Percentiles rank a stretch among this genome's conserved stretches.
These are phyloP conservation scores for Yasuhikotakia modesta DNA, from an alignment of 2,797 vertebrate genomes.

Conservation along the genomic window DNA sequence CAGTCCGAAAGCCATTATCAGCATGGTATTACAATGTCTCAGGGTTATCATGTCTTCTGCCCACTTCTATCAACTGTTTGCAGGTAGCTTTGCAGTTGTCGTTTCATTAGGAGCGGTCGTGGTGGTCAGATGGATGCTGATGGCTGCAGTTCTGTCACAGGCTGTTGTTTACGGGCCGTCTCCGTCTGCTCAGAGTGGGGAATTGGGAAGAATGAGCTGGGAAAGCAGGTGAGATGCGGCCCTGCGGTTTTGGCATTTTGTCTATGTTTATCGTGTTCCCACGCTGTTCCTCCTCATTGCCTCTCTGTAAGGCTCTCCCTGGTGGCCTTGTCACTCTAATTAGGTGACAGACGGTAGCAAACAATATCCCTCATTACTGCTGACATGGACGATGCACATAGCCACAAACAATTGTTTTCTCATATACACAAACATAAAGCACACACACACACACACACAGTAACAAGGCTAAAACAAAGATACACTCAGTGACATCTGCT, in stretches of 20 bases:
- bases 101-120: slow-evolving; percentile 45
- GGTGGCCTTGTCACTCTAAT: slow-evolving; percentile 66
- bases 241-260: slow-evolving; percentile 47
- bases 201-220: slow-evolving; percentile 53
- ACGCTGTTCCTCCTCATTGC: slow-evolving; percentile 55
- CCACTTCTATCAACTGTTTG: slow-evolving; percentile 19
- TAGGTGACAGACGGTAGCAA: slow-evolving; percentile 64
- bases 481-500: slow-evolving; percentile 22
- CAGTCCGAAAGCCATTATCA: not conserved
- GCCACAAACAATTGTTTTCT: slow-evolving; percentile 49
- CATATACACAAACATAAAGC: slow-evolving; percentile 40
- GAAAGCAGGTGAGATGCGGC: slow-evolving; percentile 45
- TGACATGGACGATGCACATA: slow-evolving; percentile 52
- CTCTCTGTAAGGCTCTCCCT: slow-evolving; percentile 55
- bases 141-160: slow-evolving; percentile 45
- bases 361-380: slow-evolving; percentile 64
- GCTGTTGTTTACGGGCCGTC: slow-evolving; percentile 23
- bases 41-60: slow-evolving; percentile 22
- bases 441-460: slow-evolving; percentile 40
- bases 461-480: slow-evolving; percentile 39
- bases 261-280: slow-evolving; percentile 58
- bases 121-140: slow-evolving; percentile 46
- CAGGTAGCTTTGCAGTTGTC: slow-evolving; percentile 12
- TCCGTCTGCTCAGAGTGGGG: slow-evolving; percentile 34
- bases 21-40: not conserved